phyloP scores from a whole-genome alignment of 2,113 vertebrate genomes.

The Myiozetetes cayanensis region DNA sequence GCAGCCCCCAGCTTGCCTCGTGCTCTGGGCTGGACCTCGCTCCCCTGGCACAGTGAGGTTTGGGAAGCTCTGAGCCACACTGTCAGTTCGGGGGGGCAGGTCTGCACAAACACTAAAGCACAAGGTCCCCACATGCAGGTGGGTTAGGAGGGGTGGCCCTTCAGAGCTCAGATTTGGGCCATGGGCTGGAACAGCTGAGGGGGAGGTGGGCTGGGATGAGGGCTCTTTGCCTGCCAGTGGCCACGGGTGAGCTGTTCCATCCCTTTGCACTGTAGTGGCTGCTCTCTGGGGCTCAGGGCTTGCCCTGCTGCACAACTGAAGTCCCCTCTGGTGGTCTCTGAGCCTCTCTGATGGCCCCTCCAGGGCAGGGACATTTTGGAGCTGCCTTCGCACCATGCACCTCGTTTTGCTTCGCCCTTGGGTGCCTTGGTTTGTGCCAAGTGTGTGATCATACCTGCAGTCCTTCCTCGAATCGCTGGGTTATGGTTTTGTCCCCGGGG shows the following conservation, averaged over 20 bases:
- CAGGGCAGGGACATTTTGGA: neutral
- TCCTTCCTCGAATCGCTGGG: neutral
- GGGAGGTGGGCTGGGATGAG: neutral
- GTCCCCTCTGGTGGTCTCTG: neutral
- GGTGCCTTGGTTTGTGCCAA: neutral
- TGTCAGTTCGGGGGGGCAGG: neutral
- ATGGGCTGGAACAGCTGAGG: neutral
- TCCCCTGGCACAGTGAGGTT: neutral
- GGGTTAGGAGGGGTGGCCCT: neutral
- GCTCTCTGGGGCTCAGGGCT: neutral
- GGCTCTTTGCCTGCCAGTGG: neutral
- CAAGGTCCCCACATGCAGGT: neutral
- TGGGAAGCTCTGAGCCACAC: neutral
- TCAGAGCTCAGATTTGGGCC: neutral
- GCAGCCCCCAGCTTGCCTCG: neutral
- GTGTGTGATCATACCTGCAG: neutral
- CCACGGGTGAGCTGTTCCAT: neutral
- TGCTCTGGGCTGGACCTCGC: rapidly evolving
- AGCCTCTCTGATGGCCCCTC: neutral
- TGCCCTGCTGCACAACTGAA: neutral
- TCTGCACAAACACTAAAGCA: slow-evolving; percentile 23
- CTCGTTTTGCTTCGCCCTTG: neutral
- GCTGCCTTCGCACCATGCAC: neutral
- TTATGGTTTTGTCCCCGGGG: neutral
- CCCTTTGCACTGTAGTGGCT: neutral